phyloP scores from a whole-genome alignment of 2,888 invertebrate species.

The Standfussiana lucernea region DNA sequence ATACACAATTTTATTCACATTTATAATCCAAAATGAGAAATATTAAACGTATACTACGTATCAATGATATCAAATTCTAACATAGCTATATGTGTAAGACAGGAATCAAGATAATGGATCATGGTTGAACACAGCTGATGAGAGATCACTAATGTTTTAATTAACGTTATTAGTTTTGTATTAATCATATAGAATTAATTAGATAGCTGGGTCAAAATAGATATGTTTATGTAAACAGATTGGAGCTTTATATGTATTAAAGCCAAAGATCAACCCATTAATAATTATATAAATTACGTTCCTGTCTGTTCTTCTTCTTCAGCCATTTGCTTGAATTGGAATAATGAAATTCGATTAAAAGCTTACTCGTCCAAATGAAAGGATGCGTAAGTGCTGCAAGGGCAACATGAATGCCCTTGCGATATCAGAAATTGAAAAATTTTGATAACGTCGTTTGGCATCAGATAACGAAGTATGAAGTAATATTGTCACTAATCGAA shows the following conservation, averaged over 20 bases:
- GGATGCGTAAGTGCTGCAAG: slow-evolving; percentile 17
- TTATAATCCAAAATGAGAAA: background rate
- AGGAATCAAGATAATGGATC: slow-evolving; percentile 51
- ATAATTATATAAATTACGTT: slow-evolving; percentile 9
- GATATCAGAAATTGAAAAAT: slow-evolving; percentile 46
- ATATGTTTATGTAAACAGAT: slow-evolving; percentile 51
- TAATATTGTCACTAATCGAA: slow-evolving; percentile 21
- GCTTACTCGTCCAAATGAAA: slow-evolving; percentile 20
- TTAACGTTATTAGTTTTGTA: slow-evolving; percentile 54
- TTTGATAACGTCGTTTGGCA: slow-evolving; percentile 35
- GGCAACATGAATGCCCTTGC: slow-evolving; percentile 35
- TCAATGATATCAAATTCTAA: slow-evolving; percentile 56
- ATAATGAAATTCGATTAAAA: slow-evolving; percentile 11
- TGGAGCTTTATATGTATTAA: slow-evolving; percentile 20
- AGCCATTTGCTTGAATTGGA: slow-evolving; percentile 7
- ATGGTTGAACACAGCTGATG: slow-evolving; percentile 51
- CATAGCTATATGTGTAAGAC: slow-evolving; percentile 30
- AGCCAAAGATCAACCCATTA: slow-evolving; percentile 41
- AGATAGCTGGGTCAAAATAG: slow-evolving; percentile 40
- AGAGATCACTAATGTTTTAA: slow-evolving; percentile 56
- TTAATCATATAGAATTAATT: slow-evolving; percentile 56
- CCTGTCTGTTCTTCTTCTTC: slow-evolving; percentile 1
- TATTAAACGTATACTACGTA: slow-evolving; percentile 7
- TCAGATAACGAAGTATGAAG: slow-evolving; percentile 41
- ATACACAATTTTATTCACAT: slow-evolving; percentile 7